These are phyloP conservation scores for Tethea ocularis DNA, from an alignment of 2,888 invertebrate genomes.

Conservation along the genomic window DNA sequence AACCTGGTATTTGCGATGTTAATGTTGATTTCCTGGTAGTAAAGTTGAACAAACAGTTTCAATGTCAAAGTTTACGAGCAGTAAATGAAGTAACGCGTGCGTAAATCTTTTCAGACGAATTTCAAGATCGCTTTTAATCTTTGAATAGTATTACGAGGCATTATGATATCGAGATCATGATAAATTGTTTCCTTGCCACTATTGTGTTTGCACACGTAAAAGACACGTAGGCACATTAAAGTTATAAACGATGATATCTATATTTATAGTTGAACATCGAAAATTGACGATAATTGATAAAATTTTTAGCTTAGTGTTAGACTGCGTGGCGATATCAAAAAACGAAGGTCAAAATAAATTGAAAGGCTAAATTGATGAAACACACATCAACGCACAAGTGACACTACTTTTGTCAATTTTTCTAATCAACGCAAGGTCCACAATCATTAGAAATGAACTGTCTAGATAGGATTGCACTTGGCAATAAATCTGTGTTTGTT, in stretches of 20 bases:
- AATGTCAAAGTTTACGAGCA: slow-evolving; percentile 76
- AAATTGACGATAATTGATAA: neutral
- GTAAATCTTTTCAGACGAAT: slow-evolving; percentile 44
- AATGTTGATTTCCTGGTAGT: slow-evolving; percentile 70
- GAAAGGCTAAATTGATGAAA: slow-evolving; percentile 47
- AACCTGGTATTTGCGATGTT: slow-evolving; percentile 52
- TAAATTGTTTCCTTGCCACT: neutral
- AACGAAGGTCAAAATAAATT: slow-evolving; percentile 38
- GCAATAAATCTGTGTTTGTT: slow-evolving; percentile 46
- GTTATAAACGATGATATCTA: neutral
- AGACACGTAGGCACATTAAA: neutral
- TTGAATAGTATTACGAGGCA: slow-evolving; percentile 24
- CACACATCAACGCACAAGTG: slow-evolving; percentile 32
- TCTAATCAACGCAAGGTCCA: slow-evolving; percentile 58
- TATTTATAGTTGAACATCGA: neutral
- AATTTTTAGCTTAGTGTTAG: slow-evolving; percentile 20
- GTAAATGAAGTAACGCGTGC: slow-evolving; percentile 59
- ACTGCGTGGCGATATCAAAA: slow-evolving; percentile 13
- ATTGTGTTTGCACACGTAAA: slow-evolving; percentile 2
- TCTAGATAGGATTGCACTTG: slow-evolving; percentile 50
- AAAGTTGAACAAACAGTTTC: slow-evolving; percentile 72
- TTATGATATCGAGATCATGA: slow-evolving; percentile 6
- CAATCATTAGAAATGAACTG: slow-evolving; percentile 60
- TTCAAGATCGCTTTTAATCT: slow-evolving; percentile 43
- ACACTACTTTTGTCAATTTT: slow-evolving; percentile 38